Conservation (phyloP, 2,113 vertebrate genomes). For the Bombycilla garrulus region DNA sequence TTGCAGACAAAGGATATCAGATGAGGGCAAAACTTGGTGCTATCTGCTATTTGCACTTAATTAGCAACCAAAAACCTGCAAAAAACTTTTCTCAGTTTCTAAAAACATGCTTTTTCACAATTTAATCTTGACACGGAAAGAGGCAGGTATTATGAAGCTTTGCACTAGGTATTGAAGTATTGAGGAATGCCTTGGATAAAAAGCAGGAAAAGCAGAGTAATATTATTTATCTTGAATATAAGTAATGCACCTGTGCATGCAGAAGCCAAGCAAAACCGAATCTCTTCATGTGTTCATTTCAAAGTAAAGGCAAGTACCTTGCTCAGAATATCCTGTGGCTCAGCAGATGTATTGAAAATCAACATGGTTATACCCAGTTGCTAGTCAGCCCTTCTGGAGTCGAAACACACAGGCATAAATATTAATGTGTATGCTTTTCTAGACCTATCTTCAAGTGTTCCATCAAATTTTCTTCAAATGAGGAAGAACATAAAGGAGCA, state of each 20-base stretch:
- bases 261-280: not conserved
- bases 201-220: not conserved
- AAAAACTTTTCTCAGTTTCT: not conserved
- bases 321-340: slow-evolving; percentile 34
- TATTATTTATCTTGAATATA: not conserved
- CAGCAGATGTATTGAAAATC: slow-evolving; percentile 12
- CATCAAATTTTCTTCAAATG: slow-evolving; percentile 21
- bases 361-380: not conserved
- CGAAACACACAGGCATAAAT: not conserved
- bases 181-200: not conserved
- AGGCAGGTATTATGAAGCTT: not conserved
- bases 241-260: not conserved
- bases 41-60: not conserved
- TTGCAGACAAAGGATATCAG: not conserved
- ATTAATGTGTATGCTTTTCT: not conserved
- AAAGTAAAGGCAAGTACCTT: slow-evolving; percentile 2
- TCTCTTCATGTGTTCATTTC: not conserved
- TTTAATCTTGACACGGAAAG: not conserved
- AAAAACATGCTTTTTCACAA: not conserved
- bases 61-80: not conserved
- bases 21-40: not conserved
- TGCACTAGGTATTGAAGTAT: not conserved
- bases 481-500: slow-evolving; percentile 4
- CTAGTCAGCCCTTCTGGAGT: not conserved
- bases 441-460: slow-evolving; percentile 26